These are phyloP conservation scores for Lytechinus variegatus DNA, from an alignment of 35 echinoderm and acorn worm genomes.

Conservation along the genomic window DNA sequence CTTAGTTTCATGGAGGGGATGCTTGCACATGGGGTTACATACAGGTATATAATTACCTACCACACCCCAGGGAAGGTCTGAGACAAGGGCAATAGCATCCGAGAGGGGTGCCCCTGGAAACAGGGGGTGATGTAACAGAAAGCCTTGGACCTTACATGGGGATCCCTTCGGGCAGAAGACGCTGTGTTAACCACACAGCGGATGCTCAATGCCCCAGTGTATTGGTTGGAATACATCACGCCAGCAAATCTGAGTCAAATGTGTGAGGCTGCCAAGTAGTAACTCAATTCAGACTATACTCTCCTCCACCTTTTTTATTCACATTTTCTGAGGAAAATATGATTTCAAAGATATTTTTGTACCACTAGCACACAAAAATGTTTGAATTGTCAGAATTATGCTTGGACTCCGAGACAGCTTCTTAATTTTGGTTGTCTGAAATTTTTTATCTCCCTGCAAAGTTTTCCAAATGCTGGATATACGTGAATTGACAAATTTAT, in stretches of 20 bases:
- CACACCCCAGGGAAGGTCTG: neutral
- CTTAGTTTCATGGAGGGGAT: neutral
- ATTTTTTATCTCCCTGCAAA: no score
- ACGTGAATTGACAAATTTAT: no score
- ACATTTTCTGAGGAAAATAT: neutral
- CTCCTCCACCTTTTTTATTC: neutral
- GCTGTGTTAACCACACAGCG: neutral
- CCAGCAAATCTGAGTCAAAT: neutral
- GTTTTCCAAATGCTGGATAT: no score
- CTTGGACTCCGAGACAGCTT: no score
- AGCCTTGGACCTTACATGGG: neutral
- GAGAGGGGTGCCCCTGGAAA: neutral
- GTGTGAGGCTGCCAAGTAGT: neutral
- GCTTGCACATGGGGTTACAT: neutral
- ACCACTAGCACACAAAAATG: no score
- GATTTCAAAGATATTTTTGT: no score
- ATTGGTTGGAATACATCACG: constrained; percentile 1
- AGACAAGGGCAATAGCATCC: neutral
- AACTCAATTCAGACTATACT: constrained; percentile 13
- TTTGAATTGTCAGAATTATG: no score
- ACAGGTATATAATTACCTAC: neutral
- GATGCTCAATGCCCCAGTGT: neutral
- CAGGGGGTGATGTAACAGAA: constrained; percentile 4
- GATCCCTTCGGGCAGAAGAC: neutral
- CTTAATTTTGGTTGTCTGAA: no score